phyloP scores from a whole-genome alignment of 1,140 invertebrate genomes.

The Lepidurus couesii region DNA sequence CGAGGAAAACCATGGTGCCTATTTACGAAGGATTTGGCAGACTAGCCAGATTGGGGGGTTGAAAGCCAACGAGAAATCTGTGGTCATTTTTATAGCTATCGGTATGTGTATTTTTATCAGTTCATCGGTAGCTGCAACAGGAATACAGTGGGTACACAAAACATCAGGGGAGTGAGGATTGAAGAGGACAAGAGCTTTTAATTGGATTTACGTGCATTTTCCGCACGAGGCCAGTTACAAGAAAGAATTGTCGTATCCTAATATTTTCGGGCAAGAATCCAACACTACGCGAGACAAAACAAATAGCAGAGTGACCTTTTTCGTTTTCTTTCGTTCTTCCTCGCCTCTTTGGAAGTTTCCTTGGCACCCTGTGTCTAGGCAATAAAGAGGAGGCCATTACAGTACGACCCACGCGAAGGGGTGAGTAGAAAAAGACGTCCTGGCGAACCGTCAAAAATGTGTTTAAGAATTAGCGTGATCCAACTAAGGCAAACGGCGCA shows the following conservation, averaged over 20 bases:
- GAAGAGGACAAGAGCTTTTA: neutral
- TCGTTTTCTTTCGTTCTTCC: neutral
- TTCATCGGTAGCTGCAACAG: neutral
- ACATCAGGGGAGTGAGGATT: neutral
- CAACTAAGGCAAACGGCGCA: conserved; percentile 7
- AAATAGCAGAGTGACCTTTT: neutral
- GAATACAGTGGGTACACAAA: neutral
- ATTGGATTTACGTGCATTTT: neutral
- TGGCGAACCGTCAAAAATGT: neutral
- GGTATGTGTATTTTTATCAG: neutral
- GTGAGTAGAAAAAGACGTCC: neutral
- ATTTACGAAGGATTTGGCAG: conserved; percentile 5
- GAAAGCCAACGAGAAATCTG: neutral
- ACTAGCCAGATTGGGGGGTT: neutral
- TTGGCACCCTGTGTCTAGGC: neutral
- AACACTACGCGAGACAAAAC: neutral
- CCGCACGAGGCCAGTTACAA: neutral
- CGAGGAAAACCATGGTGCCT: neutral
- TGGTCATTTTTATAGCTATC: neutral
- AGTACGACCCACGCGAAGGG: neutral
- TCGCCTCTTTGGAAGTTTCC: neutral
- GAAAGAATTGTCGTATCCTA: neutral
- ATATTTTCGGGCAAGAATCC: neutral
- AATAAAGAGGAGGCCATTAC: neutral
- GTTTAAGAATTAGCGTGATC: neutral